Conservation (phyloP, 2,797 vertebrate genomes). For the Manis crassicaudata region DNA sequence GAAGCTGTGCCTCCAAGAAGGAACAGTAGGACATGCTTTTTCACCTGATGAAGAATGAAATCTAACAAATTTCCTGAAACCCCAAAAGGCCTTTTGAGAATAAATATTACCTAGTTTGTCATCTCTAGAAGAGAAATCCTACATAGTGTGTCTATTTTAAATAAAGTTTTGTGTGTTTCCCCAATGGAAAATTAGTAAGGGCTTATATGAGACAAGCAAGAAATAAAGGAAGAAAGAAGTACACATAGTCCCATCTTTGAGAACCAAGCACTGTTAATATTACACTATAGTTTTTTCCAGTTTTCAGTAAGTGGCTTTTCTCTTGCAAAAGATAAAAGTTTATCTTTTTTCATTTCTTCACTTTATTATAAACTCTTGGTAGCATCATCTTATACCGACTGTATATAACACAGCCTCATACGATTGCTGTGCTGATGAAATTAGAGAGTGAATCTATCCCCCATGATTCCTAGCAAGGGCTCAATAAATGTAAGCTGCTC, state of each 20-base stretch:
- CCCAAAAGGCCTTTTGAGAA: constrained; percentile 22
- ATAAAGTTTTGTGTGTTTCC: constrained; percentile 8
- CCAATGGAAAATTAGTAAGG: neutral
- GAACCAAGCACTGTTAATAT: neutral
- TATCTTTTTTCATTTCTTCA: neutral
- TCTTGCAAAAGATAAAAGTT: constrained; percentile 26
- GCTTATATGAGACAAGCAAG: neutral
- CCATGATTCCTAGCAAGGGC: constrained; percentile 13
- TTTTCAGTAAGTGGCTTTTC: neutral
- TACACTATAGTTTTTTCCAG: neutral
- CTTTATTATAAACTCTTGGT: neutral
- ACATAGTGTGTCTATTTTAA: constrained; percentile 3
- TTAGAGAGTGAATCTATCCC: neutral
- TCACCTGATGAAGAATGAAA: constrained; percentile 19
- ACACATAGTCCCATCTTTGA: neutral
- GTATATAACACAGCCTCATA: neutral
- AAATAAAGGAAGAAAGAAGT: neutral
- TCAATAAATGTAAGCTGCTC: neutral
- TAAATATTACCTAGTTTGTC: neutral
- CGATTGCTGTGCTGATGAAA: neutral
- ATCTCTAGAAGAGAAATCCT: constrained; percentile 19
- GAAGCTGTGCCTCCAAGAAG: constrained; percentile 13
- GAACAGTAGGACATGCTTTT: neutral
- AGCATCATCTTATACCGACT: neutral
- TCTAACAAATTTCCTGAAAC: neutral